These are phyloP conservation scores for Stegodyphus dumicola DNA, from an alignment of 1,140 invertebrate genomes.

Conservation along the genomic window DNA sequence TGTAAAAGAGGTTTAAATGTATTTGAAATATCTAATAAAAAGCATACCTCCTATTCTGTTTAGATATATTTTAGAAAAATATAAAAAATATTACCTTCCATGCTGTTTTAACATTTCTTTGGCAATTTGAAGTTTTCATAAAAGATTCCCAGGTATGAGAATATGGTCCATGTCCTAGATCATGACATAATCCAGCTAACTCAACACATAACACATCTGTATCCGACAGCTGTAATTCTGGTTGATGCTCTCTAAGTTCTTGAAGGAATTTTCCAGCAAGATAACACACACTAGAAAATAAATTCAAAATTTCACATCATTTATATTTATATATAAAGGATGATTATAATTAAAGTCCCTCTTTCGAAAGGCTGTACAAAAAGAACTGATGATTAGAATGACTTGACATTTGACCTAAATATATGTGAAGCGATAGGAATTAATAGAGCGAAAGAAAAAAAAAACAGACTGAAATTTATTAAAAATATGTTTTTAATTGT, in stretches of 20 bases:
- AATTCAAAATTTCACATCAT: background rate
- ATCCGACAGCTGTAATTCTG: slow-evolving; percentile 69
- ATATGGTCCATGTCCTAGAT: slow-evolving; percentile 78
- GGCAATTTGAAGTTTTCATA: slow-evolving; percentile 51
- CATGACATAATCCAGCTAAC: slow-evolving; percentile 78
- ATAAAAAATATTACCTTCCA: slow-evolving; percentile 67
- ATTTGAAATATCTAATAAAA: too few relatives aligned
- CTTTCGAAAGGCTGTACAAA: too few relatives aligned
- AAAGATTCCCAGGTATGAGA: slow-evolving; percentile 75
- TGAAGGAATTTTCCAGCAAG: slow-evolving; percentile 69
- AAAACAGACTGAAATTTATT: background rate
- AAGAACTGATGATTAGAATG: too few relatives aligned
- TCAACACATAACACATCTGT: slow-evolving; percentile 72
- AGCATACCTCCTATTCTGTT: too few relatives aligned
- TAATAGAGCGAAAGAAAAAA: background rate
- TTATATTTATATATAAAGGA: too few relatives aligned
- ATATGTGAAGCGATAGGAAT: background rate
- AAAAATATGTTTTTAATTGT: too few relatives aligned
- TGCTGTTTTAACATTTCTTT: slow-evolving; percentile 35
- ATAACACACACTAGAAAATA: slow-evolving; percentile 67
- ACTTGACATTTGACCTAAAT: too few relatives aligned
- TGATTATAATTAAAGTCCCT: too few relatives aligned
- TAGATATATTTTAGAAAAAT: background rate
- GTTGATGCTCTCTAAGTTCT: slow-evolving; percentile 67
- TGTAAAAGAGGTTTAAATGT: too few relatives aligned